Conservation (phyloP, 30 jellyfish, hydroid and myxozoan species). For the Hydractinia symbiolongicarpus region DNA sequence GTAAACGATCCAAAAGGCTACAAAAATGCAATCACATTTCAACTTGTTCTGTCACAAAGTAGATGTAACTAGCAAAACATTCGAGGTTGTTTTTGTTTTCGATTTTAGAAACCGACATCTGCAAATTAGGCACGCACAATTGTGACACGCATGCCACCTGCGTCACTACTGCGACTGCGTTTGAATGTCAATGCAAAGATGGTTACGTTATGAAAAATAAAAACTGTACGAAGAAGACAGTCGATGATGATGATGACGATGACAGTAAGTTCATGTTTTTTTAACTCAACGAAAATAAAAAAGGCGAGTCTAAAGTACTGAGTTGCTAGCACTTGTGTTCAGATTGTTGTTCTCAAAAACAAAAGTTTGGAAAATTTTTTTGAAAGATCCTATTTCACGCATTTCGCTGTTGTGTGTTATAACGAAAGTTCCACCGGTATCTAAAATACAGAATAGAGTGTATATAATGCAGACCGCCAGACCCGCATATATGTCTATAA, state of each 20-base stretch:
- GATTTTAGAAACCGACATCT: not conserved
- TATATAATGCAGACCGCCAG: too few relatives aligned
- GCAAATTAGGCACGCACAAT: not conserved
- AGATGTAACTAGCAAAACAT: too few relatives aligned
- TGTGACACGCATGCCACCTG: not conserved
- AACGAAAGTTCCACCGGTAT: too few relatives aligned
- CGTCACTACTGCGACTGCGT: constrained; percentile 1
- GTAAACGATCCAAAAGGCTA: not conserved
- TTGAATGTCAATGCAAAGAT: constrained; percentile 7
- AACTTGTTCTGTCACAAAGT: too few relatives aligned
- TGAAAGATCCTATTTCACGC: not conserved
- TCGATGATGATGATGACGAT: constrained; percentile 9
- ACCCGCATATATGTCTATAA: too few relatives aligned
- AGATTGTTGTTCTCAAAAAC: too few relatives aligned
- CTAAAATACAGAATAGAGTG: too few relatives aligned
- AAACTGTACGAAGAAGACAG: not conserved
- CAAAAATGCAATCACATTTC: not conserved
- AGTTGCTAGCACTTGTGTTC: too few relatives aligned
- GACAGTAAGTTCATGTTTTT: not conserved
- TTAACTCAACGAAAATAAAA: not conserved
- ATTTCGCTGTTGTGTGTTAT: too few relatives aligned
- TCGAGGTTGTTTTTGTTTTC: too few relatives aligned
- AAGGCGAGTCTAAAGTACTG: not conserved
- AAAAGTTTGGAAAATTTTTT: not conserved
- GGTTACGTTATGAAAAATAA: not conserved